phyloP scores from a whole-genome alignment of 2,888 invertebrate genomes.

The Dryomyza anilis region DNA sequence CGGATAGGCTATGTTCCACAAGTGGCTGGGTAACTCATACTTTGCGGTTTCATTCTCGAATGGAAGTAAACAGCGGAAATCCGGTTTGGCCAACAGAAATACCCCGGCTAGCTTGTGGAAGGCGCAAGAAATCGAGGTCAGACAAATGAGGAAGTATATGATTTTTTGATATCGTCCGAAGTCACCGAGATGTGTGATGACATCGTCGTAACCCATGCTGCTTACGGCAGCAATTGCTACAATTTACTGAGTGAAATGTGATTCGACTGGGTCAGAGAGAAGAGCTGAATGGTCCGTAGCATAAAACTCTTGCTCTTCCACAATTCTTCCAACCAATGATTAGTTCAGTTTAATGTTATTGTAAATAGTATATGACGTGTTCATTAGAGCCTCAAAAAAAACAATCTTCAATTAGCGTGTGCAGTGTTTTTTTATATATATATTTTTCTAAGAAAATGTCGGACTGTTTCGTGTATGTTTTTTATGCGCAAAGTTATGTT shows the following conservation, averaged over 20 bases:
- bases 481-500: too few relatives aligned
- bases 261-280: neutral
- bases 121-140: slow-evolving; percentile 74
- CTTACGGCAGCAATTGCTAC: neutral
- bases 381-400: too few relatives aligned
- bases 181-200: slow-evolving; percentile 71
- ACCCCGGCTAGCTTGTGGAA: slow-evolving; percentile 76
- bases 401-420: too few relatives aligned
- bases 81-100: slow-evolving; percentile 71
- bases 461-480: too few relatives aligned
- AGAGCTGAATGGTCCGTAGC: neutral
- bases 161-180: slow-evolving; percentile 74
- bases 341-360: too few relatives aligned
- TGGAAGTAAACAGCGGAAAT: slow-evolving; percentile 69
- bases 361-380: too few relatives aligned
- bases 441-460: too few relatives aligned
- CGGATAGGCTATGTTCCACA: slow-evolving; percentile 65
- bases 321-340: too few relatives aligned
- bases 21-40: slow-evolving; percentile 58
- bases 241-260: neutral
- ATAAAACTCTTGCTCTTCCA: neutral
- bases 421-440: too few relatives aligned
- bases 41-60: slow-evolving; percentile 58
- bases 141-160: slow-evolving; percentile 71
- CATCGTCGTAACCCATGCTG: slow-evolving; percentile 73